These are phyloP conservation scores for Homalodisca vitripennis DNA, from an alignment of 1,140 invertebrate species.

Conservation along the genomic window DNA sequence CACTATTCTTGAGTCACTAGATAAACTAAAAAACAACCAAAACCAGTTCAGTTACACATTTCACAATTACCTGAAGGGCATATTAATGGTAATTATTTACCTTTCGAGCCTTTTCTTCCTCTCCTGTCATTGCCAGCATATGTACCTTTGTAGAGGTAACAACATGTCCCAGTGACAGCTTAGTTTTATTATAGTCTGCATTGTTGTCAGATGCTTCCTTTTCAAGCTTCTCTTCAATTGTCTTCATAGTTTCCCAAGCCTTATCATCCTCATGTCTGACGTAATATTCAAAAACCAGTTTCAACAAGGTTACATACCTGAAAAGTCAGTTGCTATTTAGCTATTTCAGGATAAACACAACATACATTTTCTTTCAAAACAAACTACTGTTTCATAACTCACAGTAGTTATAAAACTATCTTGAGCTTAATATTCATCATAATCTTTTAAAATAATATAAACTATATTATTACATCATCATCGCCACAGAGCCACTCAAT, in stretches of 20 bases:
- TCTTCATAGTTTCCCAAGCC: neutral
- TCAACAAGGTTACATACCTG: neutral
- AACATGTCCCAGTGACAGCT: constrained; percentile 6
- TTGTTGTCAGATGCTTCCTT: neutral
- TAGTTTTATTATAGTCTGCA: neutral
- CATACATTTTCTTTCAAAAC: no score
- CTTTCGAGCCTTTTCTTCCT: constrained; percentile 10
- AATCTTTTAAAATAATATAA: no score
- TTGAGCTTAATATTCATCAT: no score
- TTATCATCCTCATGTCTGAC: neutral
- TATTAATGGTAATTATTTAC: neutral
- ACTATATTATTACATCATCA: no score
- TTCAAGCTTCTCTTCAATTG: neutral
- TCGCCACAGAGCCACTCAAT: no score
- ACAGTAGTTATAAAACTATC: no score
- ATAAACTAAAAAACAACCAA: neutral
- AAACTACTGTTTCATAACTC: no score
- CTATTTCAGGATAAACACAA: no score
- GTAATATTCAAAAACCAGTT: constrained; percentile 7
- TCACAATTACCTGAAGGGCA: neutral
- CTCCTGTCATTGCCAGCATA: neutral
- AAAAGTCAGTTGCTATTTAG: no score
- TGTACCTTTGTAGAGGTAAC: constrained; percentile 1
- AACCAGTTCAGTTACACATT: neutral
- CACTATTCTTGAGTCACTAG: neutral